Conservation (phyloP, 2,888 invertebrate genomes). For the Amphipoea lucens region DNA sequence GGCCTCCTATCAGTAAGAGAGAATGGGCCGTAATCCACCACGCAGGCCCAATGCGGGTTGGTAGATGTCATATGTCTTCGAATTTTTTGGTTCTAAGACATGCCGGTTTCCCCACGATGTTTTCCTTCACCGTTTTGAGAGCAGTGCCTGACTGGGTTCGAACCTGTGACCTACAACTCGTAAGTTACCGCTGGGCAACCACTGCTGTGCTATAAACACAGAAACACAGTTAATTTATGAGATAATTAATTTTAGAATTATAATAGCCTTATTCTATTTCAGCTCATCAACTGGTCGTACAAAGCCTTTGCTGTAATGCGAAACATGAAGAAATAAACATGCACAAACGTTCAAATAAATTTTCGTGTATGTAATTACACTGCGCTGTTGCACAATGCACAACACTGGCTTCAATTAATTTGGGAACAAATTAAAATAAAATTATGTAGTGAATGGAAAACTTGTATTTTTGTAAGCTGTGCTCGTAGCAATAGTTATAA, state of each 20-base stretch:
- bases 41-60: neutral
- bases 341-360: conserved; percentile 49
- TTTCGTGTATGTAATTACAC: conserved; percentile 63
- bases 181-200: neutral
- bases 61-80: neutral
- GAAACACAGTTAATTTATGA: neutral
- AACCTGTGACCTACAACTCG: neutral
- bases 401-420: conserved; percentile 66
- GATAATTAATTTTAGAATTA: neutral
- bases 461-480: conserved; percentile 36
- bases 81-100: neutral
- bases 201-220: neutral
- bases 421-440: conserved; percentile 66
- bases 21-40: neutral
- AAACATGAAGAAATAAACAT: conserved; percentile 85
- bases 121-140: neutral
- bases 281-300: conserved; percentile 89
- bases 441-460: conserved; percentile 50
- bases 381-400: conserved; percentile 64
- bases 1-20: neutral
- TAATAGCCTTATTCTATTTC: conserved; percentile 66
- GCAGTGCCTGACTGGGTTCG: neutral
- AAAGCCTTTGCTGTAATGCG: conserved; percentile 89
- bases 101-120: neutral
- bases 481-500: neutral